Percentiles rank a stretch among this genome's conserved stretches.
Conservation (phyloP, 2,113 vertebrate species). For the Marmota monax region DNA sequence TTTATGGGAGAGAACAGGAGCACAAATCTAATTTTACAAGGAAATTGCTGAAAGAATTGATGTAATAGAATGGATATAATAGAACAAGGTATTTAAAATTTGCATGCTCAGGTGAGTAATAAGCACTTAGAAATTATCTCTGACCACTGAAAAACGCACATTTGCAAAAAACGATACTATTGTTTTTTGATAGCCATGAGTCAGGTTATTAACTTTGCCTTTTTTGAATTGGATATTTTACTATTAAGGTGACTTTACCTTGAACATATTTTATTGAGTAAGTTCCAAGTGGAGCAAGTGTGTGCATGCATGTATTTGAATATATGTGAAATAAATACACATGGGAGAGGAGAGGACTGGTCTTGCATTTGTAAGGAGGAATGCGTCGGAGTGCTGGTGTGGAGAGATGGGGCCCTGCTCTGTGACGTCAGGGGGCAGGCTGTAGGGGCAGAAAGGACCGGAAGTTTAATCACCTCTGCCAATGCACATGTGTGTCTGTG, state of each 20-base stretch:
- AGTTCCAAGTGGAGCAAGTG: constrained; percentile 49
- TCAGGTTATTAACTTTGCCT: constrained; percentile 83
- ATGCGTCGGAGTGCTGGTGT: not conserved
- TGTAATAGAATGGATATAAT: constrained; percentile 85
- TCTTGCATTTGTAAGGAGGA: not conserved
- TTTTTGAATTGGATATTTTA: constrained; percentile 85
- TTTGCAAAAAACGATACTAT: constrained; percentile 75
- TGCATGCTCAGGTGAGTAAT: constrained; percentile 87
- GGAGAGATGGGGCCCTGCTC: not conserved
- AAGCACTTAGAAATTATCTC: constrained; percentile 84
- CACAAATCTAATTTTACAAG: constrained; percentile 89
- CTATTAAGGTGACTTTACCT: constrained; percentile 89
- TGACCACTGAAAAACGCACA: constrained; percentile 83
- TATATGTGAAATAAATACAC: not conserved
- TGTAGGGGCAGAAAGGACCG: not conserved
- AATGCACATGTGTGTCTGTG: not conserved
- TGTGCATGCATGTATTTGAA: not conserved
- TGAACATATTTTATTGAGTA: constrained; percentile 76
- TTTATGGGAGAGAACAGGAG: constrained; percentile 81
- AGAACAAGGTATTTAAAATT: constrained; percentile 89
- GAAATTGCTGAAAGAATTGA: constrained; percentile 87
- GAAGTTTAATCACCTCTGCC: not conserved
- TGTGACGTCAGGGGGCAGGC: not conserved
- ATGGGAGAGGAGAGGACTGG: no score
- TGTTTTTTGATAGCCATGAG: constrained; percentile 83